Evolutionary conservation across 2,113 vertebrate species (phyloP), one percentile per base, ranked within the genome.

Genomic region (Microtus oregoni): DNA sequence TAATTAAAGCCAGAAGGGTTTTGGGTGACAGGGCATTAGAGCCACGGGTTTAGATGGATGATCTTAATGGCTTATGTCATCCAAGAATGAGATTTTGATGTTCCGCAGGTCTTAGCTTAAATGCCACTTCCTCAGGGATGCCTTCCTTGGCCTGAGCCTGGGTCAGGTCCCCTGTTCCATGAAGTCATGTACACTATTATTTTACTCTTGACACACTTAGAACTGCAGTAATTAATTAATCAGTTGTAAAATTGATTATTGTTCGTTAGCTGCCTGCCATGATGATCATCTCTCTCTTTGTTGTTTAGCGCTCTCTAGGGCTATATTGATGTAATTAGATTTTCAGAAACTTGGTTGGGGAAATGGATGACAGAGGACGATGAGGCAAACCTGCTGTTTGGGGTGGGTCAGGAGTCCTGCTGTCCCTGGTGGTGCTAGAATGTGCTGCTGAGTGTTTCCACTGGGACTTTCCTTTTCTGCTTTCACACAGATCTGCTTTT

Each of bases 61-160:
- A 97, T 97, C 97, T 97, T 98, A 98, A 98, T 97, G 96, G 85
- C 72, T 97, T 97, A 87, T 97, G 96, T 98, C 97, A 97, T 94
- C 94, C 63, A 96, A 83, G 96, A 97, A 98, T 94, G 96, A 97
- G 96, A 95, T 95, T 96, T 95, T 98, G 97, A 96, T 94, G 73
- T 92, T 93, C 91, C 47, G 7, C 97, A 94, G 96, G 63, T 94
- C 94, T 96, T 78, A 78, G 85, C 86, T 97, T 95, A 92, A 96
- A 95, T 86, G 73, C 82, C 13, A 28, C 94, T 96, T 97, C 97
- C 96, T 97, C 91, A 78, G 86, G 92, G 96, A 97, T 96, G 97
- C 89, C 96, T 96, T 92, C 89, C 63, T 68, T 94, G 96, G 91
- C 97, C 97, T 94, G 47, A 82, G 85, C 38, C 81, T 94, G 89